Evolutionary conservation across 2,888 invertebrate species (phyloP).

Genomic region (Amitus sp.): DNA sequence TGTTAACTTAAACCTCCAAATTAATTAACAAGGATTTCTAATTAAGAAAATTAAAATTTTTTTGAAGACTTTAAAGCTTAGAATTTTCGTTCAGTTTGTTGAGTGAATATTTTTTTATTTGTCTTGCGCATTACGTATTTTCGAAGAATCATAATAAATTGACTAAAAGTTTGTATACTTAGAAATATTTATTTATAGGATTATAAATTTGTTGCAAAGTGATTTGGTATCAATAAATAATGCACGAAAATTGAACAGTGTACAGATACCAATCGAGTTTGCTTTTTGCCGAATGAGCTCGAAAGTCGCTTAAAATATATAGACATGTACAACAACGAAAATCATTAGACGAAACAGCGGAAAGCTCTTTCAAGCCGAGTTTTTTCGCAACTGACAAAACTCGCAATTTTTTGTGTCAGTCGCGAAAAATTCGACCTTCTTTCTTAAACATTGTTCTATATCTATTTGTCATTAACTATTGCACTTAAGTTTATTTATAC

Average conservation of each 20-base stretch:
- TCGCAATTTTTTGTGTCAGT: background rate
- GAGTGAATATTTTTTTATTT: no score
- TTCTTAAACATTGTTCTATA: background rate
- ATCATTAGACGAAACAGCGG: background rate
- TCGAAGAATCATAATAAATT: no score
- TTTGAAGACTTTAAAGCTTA: no score
- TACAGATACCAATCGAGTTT: background rate
- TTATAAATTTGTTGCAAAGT: conserved; percentile 3
- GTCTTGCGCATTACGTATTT: no score
- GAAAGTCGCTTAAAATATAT: conserved; percentile 6
- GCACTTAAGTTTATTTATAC: background rate
- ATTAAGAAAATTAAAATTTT: no score
- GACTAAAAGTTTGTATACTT: background rate
- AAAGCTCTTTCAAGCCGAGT: background rate
- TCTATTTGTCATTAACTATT: background rate
- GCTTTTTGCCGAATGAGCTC: background rate
- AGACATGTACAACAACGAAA: conserved; percentile 5
- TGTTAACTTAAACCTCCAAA: no score
- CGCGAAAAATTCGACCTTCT: background rate
- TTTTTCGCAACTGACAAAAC: background rate
- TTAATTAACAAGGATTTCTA: no score
- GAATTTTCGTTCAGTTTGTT: no score
- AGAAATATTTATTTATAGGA: conserved; percentile 2
- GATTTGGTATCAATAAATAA: conserved; percentile 9
- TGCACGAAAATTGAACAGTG: background rate